These are phyloP conservation scores for Strigamia crassipes DNA, from an alignment of 2,888 invertebrate species.

Conservation along the genomic window DNA sequence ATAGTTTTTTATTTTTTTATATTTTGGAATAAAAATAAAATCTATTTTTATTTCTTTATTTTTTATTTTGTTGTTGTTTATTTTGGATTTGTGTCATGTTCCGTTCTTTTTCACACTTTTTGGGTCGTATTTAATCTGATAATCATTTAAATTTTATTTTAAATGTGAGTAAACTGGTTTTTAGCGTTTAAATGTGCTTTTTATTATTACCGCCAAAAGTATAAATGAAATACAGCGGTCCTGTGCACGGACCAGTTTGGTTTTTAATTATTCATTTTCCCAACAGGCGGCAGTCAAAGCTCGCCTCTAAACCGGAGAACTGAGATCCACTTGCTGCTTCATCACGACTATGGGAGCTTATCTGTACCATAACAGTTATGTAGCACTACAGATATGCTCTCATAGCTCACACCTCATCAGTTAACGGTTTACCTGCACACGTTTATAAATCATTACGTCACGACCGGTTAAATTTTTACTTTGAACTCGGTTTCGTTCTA, in stretches of 20 bases:
- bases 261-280: neutral
- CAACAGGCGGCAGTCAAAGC: neutral
- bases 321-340: too few species aligned
- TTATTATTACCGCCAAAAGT: constrained; percentile 2
- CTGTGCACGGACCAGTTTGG: neutral
- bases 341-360: too few species aligned
- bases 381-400: too few species aligned
- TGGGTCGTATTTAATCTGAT: neutral
- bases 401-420: too few species aligned
- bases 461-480: neutral
- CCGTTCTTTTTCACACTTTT: neutral
- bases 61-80: too few species aligned
- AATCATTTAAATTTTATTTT: neutral
- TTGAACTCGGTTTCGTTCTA: neutral
- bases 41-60: neutral
- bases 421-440: too few species aligned
- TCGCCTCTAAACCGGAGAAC: neutral
- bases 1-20: neutral
- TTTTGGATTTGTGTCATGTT: too few species aligned
- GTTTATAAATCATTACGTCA: neutral
- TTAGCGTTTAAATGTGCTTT: neutral
- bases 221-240: neutral
- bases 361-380: too few species aligned
- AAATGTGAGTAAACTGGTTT: neutral
- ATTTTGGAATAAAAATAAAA: neutral